Conservation (phyloP, 2,888 invertebrate species). For the Rugalucina vietnamica region DNA sequence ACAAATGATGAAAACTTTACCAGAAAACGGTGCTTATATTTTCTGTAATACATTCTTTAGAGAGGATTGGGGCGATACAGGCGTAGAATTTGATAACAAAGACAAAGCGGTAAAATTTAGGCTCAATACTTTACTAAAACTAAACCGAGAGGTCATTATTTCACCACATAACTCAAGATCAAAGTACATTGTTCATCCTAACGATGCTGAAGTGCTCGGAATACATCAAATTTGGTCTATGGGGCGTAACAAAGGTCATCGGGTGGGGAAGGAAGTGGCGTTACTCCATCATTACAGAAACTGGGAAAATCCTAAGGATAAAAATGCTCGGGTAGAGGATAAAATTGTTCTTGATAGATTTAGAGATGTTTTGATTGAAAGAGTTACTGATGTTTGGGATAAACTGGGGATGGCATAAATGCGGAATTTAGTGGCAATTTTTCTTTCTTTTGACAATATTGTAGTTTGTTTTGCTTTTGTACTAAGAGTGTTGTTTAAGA, state of each 20-base stretch:
- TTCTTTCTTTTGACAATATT: too few species aligned
- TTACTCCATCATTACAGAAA: slow-evolving; percentile 75
- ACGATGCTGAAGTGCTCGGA: slow-evolving; percentile 63
- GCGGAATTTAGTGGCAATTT: too few species aligned
- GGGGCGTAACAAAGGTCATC: slow-evolving; percentile 5
- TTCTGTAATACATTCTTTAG: slow-evolving; percentile 73
- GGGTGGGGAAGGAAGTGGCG: slow-evolving; percentile 45
- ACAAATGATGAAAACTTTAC: slow-evolving; percentile 52
- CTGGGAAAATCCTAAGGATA: slow-evolving; percentile 66
- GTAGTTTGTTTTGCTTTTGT: too few species aligned
- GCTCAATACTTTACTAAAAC: slow-evolving; percentile 67
- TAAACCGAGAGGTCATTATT: slow-evolving; percentile 63
- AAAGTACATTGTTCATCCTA: slow-evolving; percentile 73
- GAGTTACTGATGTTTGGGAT: neutral
- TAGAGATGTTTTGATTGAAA: slow-evolving; percentile 51
- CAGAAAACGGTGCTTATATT: slow-evolving; percentile 45
- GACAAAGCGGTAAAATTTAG: slow-evolving; percentile 59
- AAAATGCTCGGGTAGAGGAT: slow-evolving; percentile 42
- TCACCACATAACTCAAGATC: slow-evolving; percentile 63
- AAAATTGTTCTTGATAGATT: slow-evolving; percentile 46
- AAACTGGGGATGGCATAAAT: neutral
- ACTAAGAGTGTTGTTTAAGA: too few species aligned
- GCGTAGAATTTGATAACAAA: slow-evolving; percentile 44
- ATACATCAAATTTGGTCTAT: slow-evolving; percentile 69
- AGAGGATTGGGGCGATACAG: slow-evolving; percentile 68